Evolutionary conservation across 2,113 vertebrate species (phyloP), one percentile per base, ranked within the genome.

Genomic region (Cyanoramphus novaezelandiae): DNA sequence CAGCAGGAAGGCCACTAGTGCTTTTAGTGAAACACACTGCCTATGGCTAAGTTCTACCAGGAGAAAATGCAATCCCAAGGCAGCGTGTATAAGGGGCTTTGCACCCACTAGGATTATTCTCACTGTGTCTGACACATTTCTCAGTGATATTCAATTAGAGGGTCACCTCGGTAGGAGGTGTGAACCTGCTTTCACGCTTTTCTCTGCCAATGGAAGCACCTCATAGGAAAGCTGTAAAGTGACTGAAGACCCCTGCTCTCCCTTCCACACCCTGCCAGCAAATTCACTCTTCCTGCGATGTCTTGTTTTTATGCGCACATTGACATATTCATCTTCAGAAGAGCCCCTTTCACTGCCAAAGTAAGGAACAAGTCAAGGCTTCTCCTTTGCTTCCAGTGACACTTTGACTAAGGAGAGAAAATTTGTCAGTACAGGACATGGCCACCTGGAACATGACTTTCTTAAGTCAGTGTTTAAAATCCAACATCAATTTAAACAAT

Each of bases 101-200:
- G 78, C 81, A 95, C 80, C 78, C 80, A 71, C 50, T 83, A 83
- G 81, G 92, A 65, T 86, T 84, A 74, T 64, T 80, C 95, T 96
- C 77, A 27, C 90, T 77, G 41, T 57, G 47, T 96, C 95, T 97
- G 68, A 82, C 95, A 95, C 90, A 11, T 96, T 93, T 96, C 92
- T 65, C 52, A 49, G 88, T 77, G 68, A 90, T 72, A 47, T 63
- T 93, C 96, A 97, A 97, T 97, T 97, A 98, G 94, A 43, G 83
- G 92, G 64, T 88, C 93, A 81, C 86, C 86, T 97, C 37, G 0
- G 17, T 17, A 63, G 91, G 91, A 82, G 33, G 90, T 63, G 90
- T 37, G 88, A 97, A 92, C 2, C 24, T 63, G 81, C 37, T 52
- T 90, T 97, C 86, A 69, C 84, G 2, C 90, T 57, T 37, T 49